Evolutionary conservation across 2,888 invertebrate genomes (phyloP), one percentile per base, ranked within the genome.

Genomic region (Sesia apiformis): DNA sequence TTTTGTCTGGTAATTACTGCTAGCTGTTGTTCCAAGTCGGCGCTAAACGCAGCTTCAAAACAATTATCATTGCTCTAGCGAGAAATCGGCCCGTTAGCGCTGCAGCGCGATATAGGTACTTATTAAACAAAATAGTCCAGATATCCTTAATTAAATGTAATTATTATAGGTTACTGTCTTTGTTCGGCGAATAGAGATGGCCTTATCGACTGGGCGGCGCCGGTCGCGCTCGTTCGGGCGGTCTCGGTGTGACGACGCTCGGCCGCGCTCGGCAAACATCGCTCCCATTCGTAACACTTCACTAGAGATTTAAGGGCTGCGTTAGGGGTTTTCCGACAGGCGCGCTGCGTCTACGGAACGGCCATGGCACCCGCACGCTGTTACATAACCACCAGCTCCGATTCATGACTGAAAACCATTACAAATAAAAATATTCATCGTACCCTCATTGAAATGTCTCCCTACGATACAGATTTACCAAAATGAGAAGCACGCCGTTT

Each of bases 151-250:
- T 85, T 85, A 85, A 84, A 84, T 83, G 82, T 89, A 88, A 89
- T 87, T 87, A 88, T 87, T 86, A 87, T 85, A 82, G 85, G 84
- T 83, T 84, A 84, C 83, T 84, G 85, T 86, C 87, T 89, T 89
- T 89, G 89, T 89, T 85, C 84, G 74, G 78, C 69, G 73, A 78
- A 82, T 81, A 76, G 86, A 87, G 86, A 84, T 82, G 78, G 84
- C 84, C 88, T 84, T 90, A 90, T 90, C 89, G 90, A 90, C 90
- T 90, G 86, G 89, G 90, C 88, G 88, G 88, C 84, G 83, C 85
- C 86, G 78, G 73, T 78, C 75, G 81, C 71, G 72, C 75, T 74
- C 74, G 76, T 66, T 85, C 84, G 76, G 73, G 61, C 70, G 67
- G 64, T 58, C 65, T 80, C 78, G 78, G 66, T 61, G 64, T 66